Base-by-base conservation (phyloP, 2,113 vertebrate genomes). In the Leptobrachium leishanense region DNA sequence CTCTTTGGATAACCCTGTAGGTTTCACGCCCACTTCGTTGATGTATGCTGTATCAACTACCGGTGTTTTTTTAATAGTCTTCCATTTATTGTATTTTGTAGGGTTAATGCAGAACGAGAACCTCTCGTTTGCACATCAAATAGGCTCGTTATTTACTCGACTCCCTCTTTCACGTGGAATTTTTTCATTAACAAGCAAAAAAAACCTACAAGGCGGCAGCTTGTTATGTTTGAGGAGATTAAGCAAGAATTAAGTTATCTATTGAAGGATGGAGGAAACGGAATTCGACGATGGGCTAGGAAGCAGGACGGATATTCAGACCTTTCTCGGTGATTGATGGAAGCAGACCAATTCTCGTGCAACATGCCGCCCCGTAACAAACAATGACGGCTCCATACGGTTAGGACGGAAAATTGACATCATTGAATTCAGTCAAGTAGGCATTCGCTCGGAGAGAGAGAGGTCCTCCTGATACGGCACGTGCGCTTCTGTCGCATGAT, bases 271-370 rank as follows among this genome's bases (percentile, higher is more conserved):
- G 83, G 84, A 62, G 62, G 83, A 87, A 87, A 83, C 63, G 41
- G 81, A 83, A 85, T 84, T 81, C 82, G 82, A 85, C 69, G 74
- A 85, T 86, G 85, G 84, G 85, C 85, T 86, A 68, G 15, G 85
- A 88, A 84, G 80, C 88, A 92, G 88, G 88, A 85, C 82, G 84
- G 78, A 65, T 82, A 77, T 75, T 43, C 82, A 85, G 84, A 74
- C 66, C 72, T 89, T 89, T 86, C 89, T 82, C 2, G 12, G 82
- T 89, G 91, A 92, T 86, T 87, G 88, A 92, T 92, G 87, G 86
- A 84, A 74, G 68, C 65, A 68, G 73, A 86, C 83, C 84, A 59
- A 72, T 87, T 85, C 84, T 85, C 83, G 84, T 86, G 84, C 72
- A 81, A 82, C 84, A 83, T 70, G 84, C 90, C 89, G 86, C 84